Evolutionary conservation across 2,888 invertebrate genomes (phyloP), one percentile per base, ranked within the genome.

Genomic region (Pyrrhia umbra): DNA sequence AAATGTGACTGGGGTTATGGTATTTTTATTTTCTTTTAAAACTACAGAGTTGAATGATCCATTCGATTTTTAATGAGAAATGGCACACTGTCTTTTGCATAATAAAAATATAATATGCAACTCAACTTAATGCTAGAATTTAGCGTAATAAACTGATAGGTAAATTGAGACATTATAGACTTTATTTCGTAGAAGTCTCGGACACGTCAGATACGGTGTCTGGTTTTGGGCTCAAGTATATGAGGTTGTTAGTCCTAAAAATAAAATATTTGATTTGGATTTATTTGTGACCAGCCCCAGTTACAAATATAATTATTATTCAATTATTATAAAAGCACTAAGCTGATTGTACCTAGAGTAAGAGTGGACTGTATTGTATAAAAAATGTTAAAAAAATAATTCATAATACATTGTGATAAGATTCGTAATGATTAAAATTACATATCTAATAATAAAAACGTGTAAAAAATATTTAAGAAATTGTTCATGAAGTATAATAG

Each of bases 351-450:
- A 62, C 54, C 23, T 72, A 68, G 60, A 21, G 30, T 71, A 60
- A 60, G 51, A 20, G 68, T 61, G 74, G 75, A 75, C 68, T 78
- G 70, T 73, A 15, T 67, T 64, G 47, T 50, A 63, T 67, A 80
- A 60, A 78, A 58, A 62, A 73, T 61, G 55, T 63, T 60, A 46
- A 49, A 56, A 60, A 46, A 65, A 64, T 80, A 75, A 77, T 78
- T 82, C 79, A 83, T 86, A 83, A 85, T 78, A 83, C 68, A 76
- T 80, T 86, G 88, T 89, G 87, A 89, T 90, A 89, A 82, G 83
- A 72, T 76, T 80, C 80, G 68, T 84, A 77, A 77, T 79, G 67
- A 75, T 78, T 56, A 70, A 46, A 79, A 84, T 83, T 79, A 83
- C 86, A 88, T 87, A 87, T 86, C 84, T 80, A 58, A 43, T 65